Evolutionary conservation across 2,888 invertebrate species (phyloP).

Genomic region (Meganola albula): DNA sequence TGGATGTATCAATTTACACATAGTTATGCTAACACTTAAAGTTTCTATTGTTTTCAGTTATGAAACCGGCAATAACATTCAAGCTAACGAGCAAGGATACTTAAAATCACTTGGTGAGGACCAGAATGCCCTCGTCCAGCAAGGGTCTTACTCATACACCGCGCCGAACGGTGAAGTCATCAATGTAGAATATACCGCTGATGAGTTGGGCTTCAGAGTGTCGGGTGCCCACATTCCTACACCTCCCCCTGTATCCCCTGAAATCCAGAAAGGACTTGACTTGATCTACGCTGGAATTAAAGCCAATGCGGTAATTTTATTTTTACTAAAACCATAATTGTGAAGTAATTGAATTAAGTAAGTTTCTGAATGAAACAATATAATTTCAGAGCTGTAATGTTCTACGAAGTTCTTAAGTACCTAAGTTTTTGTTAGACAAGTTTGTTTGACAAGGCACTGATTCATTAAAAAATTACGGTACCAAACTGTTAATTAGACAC

Average conservation of each 20-base stretch:
- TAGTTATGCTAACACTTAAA: no score
- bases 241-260: slow-evolving; percentile 88
- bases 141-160: slow-evolving; percentile 87
- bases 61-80: slow-evolving; percentile 90
- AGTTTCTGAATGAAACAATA: no score
- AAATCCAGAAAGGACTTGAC: slow-evolving; percentile 91
- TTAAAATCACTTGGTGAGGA: slow-evolving; percentile 82
- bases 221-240: slow-evolving; percentile 90
- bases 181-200: slow-evolving; percentile 87
- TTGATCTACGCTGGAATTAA: slow-evolving; percentile 91
- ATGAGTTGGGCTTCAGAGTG: slow-evolving; percentile 89
- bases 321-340: background rate
- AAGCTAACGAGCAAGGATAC: slow-evolving; percentile 87
- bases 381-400: no score
- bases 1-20: no score
- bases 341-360: no score
- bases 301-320: slow-evolving; percentile 58
- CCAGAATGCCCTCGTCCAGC: slow-evolving; percentile 84
- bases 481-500: no score
- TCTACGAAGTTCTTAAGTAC: no score
- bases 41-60: slow-evolving; percentile 80
- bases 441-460: no score
- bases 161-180: slow-evolving; percentile 87
- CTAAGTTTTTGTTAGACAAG: no score
- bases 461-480: no score